Base-by-base conservation (phyloP, 1,140 invertebrate species). In the Meloidogyne floridensis region DNA sequence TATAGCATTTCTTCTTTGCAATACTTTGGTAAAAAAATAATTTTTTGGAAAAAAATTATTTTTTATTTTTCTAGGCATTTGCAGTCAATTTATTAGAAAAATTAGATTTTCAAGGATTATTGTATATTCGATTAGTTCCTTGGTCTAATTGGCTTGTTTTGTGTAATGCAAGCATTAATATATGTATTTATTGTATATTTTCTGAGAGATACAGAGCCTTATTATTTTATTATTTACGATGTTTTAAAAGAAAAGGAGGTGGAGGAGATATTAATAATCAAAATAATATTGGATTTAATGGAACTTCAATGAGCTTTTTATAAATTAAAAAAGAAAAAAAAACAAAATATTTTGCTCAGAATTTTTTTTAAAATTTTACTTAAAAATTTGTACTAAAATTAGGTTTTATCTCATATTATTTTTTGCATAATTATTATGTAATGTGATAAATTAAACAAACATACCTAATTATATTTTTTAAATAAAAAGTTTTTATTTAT, bases 111-210 rank as follows among this genome's bases (percentile, higher is more conserved):
- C 65, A 81, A 18, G 75, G 80, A 10, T 70, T 89, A 20, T 65
- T 65, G n/a, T 89, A 88, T 79, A 73, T 84, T 32, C 74, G 82
- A 10, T 69, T 90, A 10, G 88, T 89, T 20, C 86, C 83, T 18
- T 88, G 82, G 75, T 85, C 79, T 73, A 89, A 89, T 73, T 80
- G 90, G 69, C 76, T 89, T 75, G 88, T 89, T 8, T 86, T 88
- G 69, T 73, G 42, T 42, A 72, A 70, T 43, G 75, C 76, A n/a
- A 72, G 88, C 3, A 88, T 84, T 79, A 89, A 89, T 81, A 88
- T 89, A 53, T 89, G 89, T 75, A 87, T 89, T 51, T 89, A 90
- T 82, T 88, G 90, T 72, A 80, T 90, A 3, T 89, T 89, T 82
- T 86, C 84, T 13, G 88, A 90, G 43, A 87, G 87, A 72, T 89